These are phyloP conservation scores for Paragorgia papillata DNA, from an alignment of 92 coral and sea anemone genomes.

Conservation along the genomic window DNA sequence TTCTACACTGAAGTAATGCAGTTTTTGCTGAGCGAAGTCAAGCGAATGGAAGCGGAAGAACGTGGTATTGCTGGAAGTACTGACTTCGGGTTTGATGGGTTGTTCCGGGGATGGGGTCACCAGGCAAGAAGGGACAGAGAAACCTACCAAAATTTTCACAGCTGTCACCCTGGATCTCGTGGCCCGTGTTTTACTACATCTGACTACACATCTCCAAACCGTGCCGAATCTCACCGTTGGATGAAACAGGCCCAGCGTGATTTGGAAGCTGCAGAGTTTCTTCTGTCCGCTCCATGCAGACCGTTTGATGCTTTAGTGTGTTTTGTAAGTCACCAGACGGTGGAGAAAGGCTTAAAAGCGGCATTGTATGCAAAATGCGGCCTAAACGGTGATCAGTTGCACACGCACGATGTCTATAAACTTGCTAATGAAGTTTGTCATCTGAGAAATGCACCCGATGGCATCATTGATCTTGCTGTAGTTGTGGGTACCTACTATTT, in stretches of 20 bases:
- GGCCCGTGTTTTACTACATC: conserved; percentile 43
- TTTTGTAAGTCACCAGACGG: conserved; percentile 89
- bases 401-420: conserved; percentile 88
- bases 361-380: conserved; percentile 93
- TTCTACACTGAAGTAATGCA: conserved; percentile 86
- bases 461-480: conserved; percentile 80
- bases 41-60: conserved; percentile 67
- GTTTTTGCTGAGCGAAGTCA: conserved; percentile 88
- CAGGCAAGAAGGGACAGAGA: conserved; percentile 86
- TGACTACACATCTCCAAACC: conserved; percentile 67
- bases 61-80: no score
- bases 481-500: conserved; percentile 83
- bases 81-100: conserved; percentile 32
- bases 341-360: conserved; percentile 85
- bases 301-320: conserved; percentile 80
- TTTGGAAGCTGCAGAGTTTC: conserved; percentile 74
- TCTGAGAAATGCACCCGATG: conserved; percentile 78
- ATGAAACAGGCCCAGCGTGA: conserved; percentile 88
- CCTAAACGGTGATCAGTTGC: conserved; percentile 82
- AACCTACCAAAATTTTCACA: conserved; percentile 72
- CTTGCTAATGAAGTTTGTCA: conserved; percentile 85
- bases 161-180: background rate
- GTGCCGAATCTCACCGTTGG: conserved; percentile 92
- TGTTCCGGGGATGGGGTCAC: conserved; percentile 86
- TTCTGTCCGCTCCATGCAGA: conserved; percentile 48